phyloP scores from a whole-genome alignment of 2,113 vertebrate species.

The Sebastes schlegelii region DNA sequence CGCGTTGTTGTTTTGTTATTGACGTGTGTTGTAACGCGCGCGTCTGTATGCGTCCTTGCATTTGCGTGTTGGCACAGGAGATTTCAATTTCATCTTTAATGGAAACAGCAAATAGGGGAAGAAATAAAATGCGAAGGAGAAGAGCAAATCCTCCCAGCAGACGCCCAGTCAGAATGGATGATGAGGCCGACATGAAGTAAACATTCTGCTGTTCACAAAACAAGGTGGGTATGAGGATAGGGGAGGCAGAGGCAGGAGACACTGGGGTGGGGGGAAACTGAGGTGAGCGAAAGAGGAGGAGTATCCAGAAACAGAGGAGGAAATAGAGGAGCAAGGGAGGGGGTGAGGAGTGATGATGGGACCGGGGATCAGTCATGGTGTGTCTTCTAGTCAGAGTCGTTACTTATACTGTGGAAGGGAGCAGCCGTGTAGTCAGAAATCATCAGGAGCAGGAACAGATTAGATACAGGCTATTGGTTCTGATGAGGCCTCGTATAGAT shows the following conservation, averaged over 20 bases:
- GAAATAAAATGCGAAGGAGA: slow-evolving; percentile 68
- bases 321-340: slow-evolving; percentile 4
- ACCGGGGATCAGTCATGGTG: slow-evolving; percentile 62
- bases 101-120: slow-evolving; percentile 75
- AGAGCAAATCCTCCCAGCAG: slow-evolving; percentile 66
- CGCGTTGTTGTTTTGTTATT: slow-evolving; percentile 58
- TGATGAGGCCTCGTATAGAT: slow-evolving; percentile 72
- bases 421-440: slow-evolving; percentile 56
- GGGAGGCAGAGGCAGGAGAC: slow-evolving; percentile 14
- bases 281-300: slow-evolving; percentile 20
- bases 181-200: slow-evolving; percentile 66
- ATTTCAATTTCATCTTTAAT: slow-evolving; percentile 83
- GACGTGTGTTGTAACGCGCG: slow-evolving; percentile 12
- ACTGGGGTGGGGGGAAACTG: not conserved
- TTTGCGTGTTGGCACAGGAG: slow-evolving; percentile 28
- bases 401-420: slow-evolving; percentile 50
- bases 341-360: slow-evolving; percentile 4
- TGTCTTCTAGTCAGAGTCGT: slow-evolving; percentile 52
- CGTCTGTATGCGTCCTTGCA: not conserved
- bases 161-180: slow-evolving; percentile 63
- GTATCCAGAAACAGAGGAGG: slow-evolving; percentile 17
- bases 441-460: slow-evolving; percentile 69
- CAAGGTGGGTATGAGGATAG: slow-evolving; percentile 33
- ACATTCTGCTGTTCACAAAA: slow-evolving; percentile 55
- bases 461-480: slow-evolving; percentile 79